A percentile compares a stretch with the other conserved stretches of the same genome.
Conservation (phyloP, 2,797 vertebrate species). For the Octomys mimax region DNA sequence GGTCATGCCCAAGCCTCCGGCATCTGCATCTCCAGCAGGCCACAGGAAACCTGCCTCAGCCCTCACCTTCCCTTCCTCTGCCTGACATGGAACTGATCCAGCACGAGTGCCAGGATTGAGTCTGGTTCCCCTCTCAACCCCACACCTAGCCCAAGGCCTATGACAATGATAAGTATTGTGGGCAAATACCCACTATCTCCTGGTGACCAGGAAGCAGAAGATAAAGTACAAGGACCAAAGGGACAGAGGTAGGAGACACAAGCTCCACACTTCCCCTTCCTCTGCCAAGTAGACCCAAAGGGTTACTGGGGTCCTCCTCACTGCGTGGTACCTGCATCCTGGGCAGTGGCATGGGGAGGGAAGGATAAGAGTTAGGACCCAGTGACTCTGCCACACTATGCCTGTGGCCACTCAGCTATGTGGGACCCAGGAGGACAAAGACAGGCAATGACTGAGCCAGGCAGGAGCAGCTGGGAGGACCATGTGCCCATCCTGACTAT, state of each 20-base stretch:
- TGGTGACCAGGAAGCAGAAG: background rate
- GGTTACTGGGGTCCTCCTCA: background rate
- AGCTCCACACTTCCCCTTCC: background rate
- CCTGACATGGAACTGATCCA: background rate
- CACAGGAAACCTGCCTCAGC: background rate
- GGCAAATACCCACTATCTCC: background rate
- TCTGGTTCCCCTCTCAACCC: background rate
- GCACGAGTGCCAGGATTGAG: background rate
- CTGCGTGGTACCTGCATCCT: background rate
- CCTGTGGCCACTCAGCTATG: slow-evolving; percentile 46
- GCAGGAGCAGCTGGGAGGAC: background rate
- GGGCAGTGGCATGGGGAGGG: background rate
- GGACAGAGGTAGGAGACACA: background rate
- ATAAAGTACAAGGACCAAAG: background rate
- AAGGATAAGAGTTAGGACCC: slow-evolving; percentile 13
- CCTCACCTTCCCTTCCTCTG: background rate
- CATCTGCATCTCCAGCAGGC: background rate
- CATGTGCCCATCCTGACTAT: accelerated
- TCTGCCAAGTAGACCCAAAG: background rate
- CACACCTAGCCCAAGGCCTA: background rate
- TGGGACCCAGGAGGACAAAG: background rate
- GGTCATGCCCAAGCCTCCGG: background rate
- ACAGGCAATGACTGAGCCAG: background rate
- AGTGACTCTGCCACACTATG: background rate
- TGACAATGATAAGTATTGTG: background rate